phyloP scores from a whole-genome alignment of 2,797 vertebrate genomes.

The Gobionotothen gibberifrons region DNA sequence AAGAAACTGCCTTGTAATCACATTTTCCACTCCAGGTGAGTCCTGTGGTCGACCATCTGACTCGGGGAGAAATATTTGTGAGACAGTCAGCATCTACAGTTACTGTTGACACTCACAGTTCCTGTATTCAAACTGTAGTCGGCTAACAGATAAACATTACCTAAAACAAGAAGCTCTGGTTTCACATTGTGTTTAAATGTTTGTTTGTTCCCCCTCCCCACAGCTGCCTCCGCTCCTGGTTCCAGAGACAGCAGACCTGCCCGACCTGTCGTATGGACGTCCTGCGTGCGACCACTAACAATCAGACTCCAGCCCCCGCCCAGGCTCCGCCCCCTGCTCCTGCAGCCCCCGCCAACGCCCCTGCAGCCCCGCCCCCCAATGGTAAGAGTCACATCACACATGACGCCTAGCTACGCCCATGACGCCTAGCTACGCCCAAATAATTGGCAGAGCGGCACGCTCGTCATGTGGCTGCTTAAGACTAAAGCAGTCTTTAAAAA shows the following conservation, averaged over 20 bases:
- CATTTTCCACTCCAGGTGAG: slow-evolving; percentile 97
- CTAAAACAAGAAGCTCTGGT: neutral
- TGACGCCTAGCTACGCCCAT: neutral
- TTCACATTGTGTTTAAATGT: neutral
- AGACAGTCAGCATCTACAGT: neutral
- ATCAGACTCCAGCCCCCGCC: slow-evolving; percentile 84
- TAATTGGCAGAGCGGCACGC: neutral
- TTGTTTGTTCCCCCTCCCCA: slow-evolving; percentile 8
- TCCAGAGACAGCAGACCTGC: slow-evolving; percentile 98
- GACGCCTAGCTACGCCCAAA: neutral
- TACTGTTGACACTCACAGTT: neutral
- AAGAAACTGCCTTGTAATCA: slow-evolving; percentile 97
- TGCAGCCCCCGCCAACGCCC: slow-evolving; percentile 81
- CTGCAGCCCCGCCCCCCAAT: slow-evolving; percentile 86
- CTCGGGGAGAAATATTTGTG: neutral
- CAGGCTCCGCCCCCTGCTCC: slow-evolving; percentile 84
- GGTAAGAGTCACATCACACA: slow-evolving; percentile 77
- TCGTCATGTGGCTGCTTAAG: neutral
- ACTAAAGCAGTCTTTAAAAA: no score
- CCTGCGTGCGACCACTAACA: slow-evolving; percentile 89
- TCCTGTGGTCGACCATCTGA: neutral
- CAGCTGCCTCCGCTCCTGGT: slow-evolving; percentile 98
- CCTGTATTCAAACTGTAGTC: neutral
- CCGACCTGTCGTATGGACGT: slow-evolving; percentile 98
- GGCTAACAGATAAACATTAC: neutral